A percentile compares a stretch with the other conserved stretches of the same genome.
Conservation (phyloP, 1,140 invertebrate genomes). For the Drosophila ambigua region DNA sequence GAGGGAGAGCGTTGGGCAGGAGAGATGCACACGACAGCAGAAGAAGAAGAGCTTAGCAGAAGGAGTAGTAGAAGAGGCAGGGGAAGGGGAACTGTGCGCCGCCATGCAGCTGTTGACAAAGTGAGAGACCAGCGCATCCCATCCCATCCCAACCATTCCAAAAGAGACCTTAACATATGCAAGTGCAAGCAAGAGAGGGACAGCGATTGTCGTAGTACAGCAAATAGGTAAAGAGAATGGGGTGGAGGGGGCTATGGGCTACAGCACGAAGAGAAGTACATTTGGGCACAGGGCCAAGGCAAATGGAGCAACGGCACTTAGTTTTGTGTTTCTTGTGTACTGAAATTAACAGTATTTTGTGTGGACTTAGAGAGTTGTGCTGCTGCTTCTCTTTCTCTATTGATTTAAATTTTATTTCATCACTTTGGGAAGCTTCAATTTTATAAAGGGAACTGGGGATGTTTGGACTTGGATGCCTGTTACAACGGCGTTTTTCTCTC, state of each 20-base stretch:
- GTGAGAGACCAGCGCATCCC: background rate
- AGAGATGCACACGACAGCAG: slow-evolving; percentile 4
- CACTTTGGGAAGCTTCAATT: too few relatives aligned
- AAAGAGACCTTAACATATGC: too few relatives aligned
- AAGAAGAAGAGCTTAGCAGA: background rate
- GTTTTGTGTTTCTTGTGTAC: too few relatives aligned
- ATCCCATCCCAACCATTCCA: background rate
- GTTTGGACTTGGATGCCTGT: too few relatives aligned
- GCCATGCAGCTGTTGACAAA: slow-evolving; percentile 68
- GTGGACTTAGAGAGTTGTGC: too few relatives aligned
- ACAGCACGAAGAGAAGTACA: background rate
- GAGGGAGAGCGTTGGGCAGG: background rate
- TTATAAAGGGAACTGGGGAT: too few relatives aligned
- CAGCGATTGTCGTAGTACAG: too few relatives aligned
- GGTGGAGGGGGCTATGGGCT: background rate
- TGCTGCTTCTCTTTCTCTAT: too few relatives aligned
- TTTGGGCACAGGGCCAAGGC: slow-evolving; percentile 72
- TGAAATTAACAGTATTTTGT: too few relatives aligned
- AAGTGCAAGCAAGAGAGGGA: background rate
- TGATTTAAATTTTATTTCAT: too few relatives aligned
- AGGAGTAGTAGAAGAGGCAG: slow-evolving; percentile 6
- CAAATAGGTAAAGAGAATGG: slow-evolving; percentile 5
- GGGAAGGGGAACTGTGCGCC: slow-evolving; percentile 37
- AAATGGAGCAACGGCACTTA: slow-evolving; percentile 64
- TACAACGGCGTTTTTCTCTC: too few relatives aligned